Evolutionary conservation across 2,113 vertebrate species (phyloP).

Genomic region (Rhabdornis inornatus): DNA sequence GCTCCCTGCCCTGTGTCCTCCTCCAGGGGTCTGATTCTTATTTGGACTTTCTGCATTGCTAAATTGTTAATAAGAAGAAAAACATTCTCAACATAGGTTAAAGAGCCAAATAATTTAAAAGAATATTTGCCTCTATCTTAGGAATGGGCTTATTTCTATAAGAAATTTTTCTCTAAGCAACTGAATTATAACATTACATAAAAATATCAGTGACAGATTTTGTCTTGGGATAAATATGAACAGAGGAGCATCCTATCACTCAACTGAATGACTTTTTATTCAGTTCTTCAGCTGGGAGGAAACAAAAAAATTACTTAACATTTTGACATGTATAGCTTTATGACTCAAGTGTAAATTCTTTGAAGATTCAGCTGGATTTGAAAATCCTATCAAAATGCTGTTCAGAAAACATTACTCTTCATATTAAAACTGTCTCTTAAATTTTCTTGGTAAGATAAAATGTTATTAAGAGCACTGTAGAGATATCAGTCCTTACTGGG

Average conservation of each 20-base stretch:
- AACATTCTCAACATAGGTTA: neutral
- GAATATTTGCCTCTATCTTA: neutral
- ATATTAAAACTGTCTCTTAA: neutral
- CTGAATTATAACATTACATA: neutral
- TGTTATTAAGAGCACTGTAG: neutral
- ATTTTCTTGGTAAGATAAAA: neutral
- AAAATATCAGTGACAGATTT: neutral
- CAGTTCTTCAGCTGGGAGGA: neutral
- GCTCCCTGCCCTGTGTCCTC: rapidly evolving
- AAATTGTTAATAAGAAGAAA: neutral
- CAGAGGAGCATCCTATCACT: neutral
- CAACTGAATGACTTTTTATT: neutral
- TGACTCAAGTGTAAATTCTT: neutral
- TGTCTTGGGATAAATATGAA: neutral
- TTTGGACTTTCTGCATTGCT: neutral
- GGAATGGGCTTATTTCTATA: neutral
- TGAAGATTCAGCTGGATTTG: neutral
- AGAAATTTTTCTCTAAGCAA: neutral
- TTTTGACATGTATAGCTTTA: neutral
- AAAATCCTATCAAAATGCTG: neutral
- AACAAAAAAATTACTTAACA: neutral
- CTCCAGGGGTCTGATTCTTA: neutral
- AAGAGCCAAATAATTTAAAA: neutral
- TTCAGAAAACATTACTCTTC: neutral
- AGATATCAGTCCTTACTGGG: neutral